These are phyloP conservation scores for Aphis gossypii DNA, from an alignment of 1,140 invertebrate species.

Conservation along the genomic window DNA sequence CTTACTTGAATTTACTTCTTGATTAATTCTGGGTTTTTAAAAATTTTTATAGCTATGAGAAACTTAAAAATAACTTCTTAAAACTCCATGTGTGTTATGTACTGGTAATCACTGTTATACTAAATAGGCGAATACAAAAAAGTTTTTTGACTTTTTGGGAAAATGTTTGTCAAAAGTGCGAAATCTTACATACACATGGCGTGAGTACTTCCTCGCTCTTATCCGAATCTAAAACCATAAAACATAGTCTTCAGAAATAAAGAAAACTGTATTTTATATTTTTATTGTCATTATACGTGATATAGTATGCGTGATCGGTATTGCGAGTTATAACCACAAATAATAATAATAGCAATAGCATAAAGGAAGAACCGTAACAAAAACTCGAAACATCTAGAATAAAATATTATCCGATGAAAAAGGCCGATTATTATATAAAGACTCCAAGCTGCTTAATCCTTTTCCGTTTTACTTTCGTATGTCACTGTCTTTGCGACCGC, in stretches of 20 bases:
- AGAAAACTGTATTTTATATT: not conserved
- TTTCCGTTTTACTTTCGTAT: not conserved
- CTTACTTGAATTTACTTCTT: not conserved
- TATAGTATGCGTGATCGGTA: not conserved
- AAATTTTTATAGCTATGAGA: not conserved
- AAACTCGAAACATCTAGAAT: not conserved
- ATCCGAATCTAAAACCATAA: not conserved
- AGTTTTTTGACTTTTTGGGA: not conserved
- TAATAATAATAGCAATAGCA: not conserved
- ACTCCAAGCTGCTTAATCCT: not conserved
- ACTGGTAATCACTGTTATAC: not conserved
- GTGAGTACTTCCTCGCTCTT: not conserved
- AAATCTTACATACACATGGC: not conserved
- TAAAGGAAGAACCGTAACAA: not conserved
- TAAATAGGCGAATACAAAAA: not conserved
- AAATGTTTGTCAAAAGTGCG: not conserved
- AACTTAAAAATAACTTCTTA: not conserved
- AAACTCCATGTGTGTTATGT: not conserved
- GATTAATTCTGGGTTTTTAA: not conserved
- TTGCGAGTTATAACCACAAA: not conserved
- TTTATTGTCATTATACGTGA: slow-evolving; percentile 13
- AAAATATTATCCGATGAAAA: not conserved
- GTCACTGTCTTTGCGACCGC: not conserved
- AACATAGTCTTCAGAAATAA: not conserved
- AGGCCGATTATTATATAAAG: not conserved